phyloP scores from a whole-genome alignment of 2,797 vertebrate genomes.

The Danio tinwini region DNA sequence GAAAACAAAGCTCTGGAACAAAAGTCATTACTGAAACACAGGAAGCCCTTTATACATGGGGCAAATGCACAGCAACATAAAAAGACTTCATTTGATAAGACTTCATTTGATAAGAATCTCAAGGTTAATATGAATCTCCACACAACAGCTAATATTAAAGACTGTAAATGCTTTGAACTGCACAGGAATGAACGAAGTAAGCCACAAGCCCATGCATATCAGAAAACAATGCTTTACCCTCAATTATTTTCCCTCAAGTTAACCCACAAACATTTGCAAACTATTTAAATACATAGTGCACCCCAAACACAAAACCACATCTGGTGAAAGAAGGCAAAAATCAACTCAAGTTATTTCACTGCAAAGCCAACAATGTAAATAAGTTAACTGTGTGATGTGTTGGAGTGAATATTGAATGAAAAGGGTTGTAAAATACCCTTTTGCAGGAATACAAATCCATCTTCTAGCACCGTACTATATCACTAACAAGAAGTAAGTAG shows the following conservation, averaged over 20 bases:
- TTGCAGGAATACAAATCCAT: not conserved
- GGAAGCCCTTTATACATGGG: not conserved
- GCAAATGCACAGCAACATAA: not conserved
- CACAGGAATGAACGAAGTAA: slow-evolving; percentile 8
- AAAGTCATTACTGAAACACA: not conserved
- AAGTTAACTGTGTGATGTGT: not conserved
- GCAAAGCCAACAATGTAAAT: slow-evolving; percentile 11
- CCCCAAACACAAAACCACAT: slow-evolving; percentile 36
- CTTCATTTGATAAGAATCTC: not conserved
- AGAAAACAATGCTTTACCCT: slow-evolving; percentile 8
- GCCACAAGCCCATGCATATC: slow-evolving; percentile 21
- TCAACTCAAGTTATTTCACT: not conserved
- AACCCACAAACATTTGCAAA: slow-evolving; percentile 37
- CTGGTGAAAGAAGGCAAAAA: slow-evolving; percentile 7
- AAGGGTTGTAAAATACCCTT: not conserved
- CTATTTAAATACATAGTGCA: slow-evolving; percentile 11
- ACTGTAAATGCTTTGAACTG: slow-evolving; percentile 5
- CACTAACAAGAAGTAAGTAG: not conserved
- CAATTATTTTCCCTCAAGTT: slow-evolving; percentile 2
- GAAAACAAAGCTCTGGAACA: not conserved
- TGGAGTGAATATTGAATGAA: not conserved
- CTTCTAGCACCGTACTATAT: not conserved
- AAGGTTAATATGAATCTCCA: not conserved
- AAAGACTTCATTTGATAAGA: too few relatives aligned
- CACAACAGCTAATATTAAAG: not conserved